These are phyloP conservation scores for Enteromius thamalakanensis DNA, from an alignment of 2,797 vertebrate species.

Conservation along the genomic window DNA sequence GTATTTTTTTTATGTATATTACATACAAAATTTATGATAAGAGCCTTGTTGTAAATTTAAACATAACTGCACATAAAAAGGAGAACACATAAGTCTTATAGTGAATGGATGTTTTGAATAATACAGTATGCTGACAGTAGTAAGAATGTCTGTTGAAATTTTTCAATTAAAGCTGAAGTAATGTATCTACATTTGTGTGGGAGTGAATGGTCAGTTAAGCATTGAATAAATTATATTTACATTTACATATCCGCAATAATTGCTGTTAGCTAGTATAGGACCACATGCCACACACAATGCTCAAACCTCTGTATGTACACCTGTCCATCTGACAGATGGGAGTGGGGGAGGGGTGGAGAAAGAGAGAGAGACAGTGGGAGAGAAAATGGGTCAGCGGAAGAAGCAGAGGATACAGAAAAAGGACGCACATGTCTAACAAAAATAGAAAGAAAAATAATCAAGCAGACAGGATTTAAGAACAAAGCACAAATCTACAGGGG, in stretches of 20 bases:
- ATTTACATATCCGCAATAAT: slow-evolving; percentile 29
- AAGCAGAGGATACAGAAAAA: slow-evolving; percentile 32
- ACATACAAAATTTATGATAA: background rate
- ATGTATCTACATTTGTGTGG: slow-evolving; percentile 16
- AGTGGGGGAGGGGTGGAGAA: slow-evolving; percentile 45
- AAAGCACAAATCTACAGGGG: background rate
- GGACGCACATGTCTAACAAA: slow-evolving; percentile 1
- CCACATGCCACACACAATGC: slow-evolving; percentile 1
- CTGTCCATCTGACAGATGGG: slow-evolving; percentile 53
- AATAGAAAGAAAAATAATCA: slow-evolving; percentile 23
- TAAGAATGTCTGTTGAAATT: background rate
- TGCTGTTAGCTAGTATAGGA: slow-evolving; percentile 31
- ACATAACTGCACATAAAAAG: background rate
- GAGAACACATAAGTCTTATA: background rate
- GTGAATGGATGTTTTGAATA: background rate
- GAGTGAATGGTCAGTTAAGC: background rate
- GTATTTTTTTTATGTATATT: background rate
- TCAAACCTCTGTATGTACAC: slow-evolving; percentile 41
- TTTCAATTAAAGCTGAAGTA: background rate
- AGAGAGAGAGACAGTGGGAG: background rate
- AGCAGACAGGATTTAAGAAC: slow-evolving; percentile 17
- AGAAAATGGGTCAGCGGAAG: slow-evolving; percentile 34
- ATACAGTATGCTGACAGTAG: background rate
- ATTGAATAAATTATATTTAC: slow-evolving; percentile 5
- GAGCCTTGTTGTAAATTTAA: background rate